Percentiles rank a stretch among this genome's conserved stretches.
phyloP scores from a whole-genome alignment of 2,113 vertebrate genomes.

The Corapipo altera region DNA sequence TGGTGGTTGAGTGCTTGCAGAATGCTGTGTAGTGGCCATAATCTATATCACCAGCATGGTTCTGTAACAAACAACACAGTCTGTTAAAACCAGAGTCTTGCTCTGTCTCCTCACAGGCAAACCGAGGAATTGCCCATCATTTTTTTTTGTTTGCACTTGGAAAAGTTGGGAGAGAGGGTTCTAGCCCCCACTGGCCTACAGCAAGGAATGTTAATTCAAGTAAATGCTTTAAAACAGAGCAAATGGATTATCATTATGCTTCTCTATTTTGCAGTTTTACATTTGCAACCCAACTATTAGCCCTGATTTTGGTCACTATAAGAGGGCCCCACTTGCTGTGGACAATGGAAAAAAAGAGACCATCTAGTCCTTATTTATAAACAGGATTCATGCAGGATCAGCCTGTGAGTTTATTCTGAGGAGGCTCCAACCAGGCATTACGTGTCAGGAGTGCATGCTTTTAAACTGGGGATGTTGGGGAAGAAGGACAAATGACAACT shows the following conservation, averaged over 20 bases:
- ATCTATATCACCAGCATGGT: conserved; percentile 84
- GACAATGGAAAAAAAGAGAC: background rate
- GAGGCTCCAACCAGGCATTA: background rate
- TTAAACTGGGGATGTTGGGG: background rate
- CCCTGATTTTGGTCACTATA: rapidly evolving
- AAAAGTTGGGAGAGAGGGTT: background rate
- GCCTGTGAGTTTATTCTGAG: background rate
- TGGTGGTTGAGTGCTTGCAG: conserved; percentile 75
- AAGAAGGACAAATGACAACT: background rate
- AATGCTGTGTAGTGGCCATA: conserved; percentile 87
- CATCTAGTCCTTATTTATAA: background rate
- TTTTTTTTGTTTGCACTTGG: background rate
- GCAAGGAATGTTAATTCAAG: background rate
- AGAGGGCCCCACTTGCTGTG: too few relatives aligned
- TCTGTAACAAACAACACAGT: conserved; percentile 66
- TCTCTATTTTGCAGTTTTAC: background rate
- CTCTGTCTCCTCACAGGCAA: background rate
- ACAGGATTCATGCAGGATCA: background rate
- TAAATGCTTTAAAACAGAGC: background rate
- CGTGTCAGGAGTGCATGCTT: background rate
- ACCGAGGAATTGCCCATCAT: background rate
- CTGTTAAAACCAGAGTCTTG: background rate
- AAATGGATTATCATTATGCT: background rate
- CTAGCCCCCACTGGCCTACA: background rate
- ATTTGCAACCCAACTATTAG: background rate